Conservation (phyloP, 2,797 vertebrate species). For the Basileuterus tristriatus region DNA sequence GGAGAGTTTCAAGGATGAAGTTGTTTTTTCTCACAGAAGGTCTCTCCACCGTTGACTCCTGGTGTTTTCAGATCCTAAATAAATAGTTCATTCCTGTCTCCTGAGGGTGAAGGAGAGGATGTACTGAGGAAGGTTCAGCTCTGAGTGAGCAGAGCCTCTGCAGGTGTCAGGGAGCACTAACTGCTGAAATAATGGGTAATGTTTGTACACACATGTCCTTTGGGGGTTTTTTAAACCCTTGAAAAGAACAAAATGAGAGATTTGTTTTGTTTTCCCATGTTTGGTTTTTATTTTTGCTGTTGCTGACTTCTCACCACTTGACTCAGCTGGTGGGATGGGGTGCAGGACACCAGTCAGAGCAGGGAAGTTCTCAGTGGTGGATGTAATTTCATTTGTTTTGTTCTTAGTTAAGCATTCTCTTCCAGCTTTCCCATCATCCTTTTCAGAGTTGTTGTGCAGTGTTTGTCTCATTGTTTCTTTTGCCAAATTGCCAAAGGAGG, state of each 20-base stretch:
- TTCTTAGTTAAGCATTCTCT: neutral
- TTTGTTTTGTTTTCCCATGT: neutral
- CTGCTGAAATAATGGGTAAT: neutral
- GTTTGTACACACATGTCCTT: fast-evolving
- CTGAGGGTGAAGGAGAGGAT: neutral
- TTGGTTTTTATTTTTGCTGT: neutral
- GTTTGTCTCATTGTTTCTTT: neutral
- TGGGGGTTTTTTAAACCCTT: fast-evolving
- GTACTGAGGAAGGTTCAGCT: neutral
- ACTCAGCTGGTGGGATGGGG: neutral
- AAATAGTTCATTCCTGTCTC: neutral
- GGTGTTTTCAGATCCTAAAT: neutral
- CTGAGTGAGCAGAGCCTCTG: neutral
- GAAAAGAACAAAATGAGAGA: neutral
- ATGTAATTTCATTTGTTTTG: neutral
- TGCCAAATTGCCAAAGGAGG: neutral
- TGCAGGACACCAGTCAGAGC: neutral
- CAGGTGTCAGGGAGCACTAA: neutral
- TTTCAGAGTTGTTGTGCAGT: neutral
- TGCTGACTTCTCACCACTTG: neutral
- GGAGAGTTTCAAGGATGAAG: neutral
- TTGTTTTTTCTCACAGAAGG: neutral
- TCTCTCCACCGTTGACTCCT: neutral
- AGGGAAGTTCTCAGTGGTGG: neutral
- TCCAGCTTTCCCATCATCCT: neutral